phyloP scores from a whole-genome alignment of 2,113 vertebrate genomes.

The Sitta europaea region DNA sequence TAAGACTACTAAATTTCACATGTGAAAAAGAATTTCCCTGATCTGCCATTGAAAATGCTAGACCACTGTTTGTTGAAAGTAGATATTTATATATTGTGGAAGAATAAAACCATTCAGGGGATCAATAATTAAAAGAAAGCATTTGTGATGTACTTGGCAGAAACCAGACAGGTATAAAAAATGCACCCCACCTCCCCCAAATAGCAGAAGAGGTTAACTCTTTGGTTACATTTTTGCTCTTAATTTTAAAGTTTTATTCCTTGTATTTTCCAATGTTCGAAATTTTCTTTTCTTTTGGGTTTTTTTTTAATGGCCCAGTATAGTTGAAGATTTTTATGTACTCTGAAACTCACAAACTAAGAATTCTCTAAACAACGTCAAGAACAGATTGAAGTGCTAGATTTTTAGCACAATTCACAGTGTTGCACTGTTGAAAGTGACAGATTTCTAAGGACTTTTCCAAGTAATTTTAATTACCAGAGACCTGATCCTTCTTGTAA shows the following conservation, averaged over 20 bases:
- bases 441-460: neutral
- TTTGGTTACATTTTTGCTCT: neutral
- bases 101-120: neutral
- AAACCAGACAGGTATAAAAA: neutral
- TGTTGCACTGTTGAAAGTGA: neutral
- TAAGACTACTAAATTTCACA: neutral
- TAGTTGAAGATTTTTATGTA: neutral
- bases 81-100: neutral
- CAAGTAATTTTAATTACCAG: neutral
- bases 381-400: neutral
- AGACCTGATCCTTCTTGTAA: neutral
- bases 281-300: neutral
- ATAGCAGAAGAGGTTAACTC: neutral
- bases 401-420: neutral
- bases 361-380: neutral
- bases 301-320: neutral
- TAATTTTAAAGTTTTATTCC: neutral
- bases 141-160: neutral
- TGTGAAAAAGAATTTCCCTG: neutral
- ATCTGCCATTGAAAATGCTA: neutral
- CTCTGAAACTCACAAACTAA: neutral
- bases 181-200: accelerated
- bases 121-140: neutral
- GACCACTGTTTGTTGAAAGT: neutral
- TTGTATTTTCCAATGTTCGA: neutral